Evolutionary conservation across 2,113 vertebrate species (phyloP).

Genomic region (Hymenochirus boettgeri): DNA sequence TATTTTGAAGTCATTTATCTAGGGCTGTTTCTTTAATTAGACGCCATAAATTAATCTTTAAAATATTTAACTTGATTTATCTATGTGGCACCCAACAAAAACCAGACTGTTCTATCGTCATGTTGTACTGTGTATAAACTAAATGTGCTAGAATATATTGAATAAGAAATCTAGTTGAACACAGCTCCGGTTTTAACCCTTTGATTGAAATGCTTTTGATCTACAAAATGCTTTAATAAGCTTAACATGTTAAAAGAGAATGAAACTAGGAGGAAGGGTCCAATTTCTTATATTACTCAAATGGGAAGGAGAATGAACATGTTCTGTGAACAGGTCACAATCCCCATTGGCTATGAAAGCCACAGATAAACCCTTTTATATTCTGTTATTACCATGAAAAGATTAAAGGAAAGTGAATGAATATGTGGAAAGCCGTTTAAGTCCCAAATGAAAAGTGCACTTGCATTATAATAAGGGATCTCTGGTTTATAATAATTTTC

Average conservation of each 20-base stretch:
- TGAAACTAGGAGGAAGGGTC: not conserved
- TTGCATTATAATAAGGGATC: slow-evolving; percentile 2
- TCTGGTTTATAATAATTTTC: slow-evolving; percentile 38
- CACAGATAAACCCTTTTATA: slow-evolving; percentile 16
- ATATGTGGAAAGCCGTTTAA: slow-evolving; percentile 30
- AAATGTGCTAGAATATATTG: too few relatives aligned
- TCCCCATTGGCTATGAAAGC: slow-evolving; percentile 7
- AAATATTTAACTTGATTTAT: too few relatives aligned
- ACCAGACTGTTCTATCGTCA: too few relatives aligned
- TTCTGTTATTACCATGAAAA: slow-evolving; percentile 24
- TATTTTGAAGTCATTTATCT: slow-evolving; percentile 13
- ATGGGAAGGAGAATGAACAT: not conserved
- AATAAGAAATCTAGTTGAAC: too few relatives aligned
- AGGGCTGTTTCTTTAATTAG: slow-evolving; percentile 1
- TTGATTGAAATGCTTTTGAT: not conserved
- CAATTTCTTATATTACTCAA: not conserved
- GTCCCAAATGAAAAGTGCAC: slow-evolving; percentile 33
- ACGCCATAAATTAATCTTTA: slow-evolving; percentile 8
- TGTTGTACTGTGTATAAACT: too few relatives aligned
- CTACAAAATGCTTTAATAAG: not conserved
- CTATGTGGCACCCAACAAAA: too few relatives aligned
- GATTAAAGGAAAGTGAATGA: slow-evolving; percentile 25
- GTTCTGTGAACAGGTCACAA: not conserved
- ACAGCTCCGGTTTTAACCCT: not conserved
- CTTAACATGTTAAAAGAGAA: not conserved